These are phyloP conservation scores for Erythrocercus mccallii DNA, from an alignment of 2,113 vertebrate genomes.

Conservation along the genomic window DNA sequence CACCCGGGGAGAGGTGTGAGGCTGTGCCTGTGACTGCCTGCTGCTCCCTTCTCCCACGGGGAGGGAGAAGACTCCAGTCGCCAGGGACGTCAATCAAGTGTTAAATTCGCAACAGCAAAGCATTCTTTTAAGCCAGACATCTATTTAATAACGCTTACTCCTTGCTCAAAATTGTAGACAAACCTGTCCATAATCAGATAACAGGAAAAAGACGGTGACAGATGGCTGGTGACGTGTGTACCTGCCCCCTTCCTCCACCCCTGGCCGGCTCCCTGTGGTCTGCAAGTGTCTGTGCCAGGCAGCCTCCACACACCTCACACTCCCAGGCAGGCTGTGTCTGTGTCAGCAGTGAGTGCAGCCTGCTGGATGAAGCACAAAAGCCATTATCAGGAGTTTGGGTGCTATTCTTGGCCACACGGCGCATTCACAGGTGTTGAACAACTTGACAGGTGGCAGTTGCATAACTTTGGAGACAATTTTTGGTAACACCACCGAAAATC, in stretches of 20 bases:
- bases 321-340: neutral
- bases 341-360: neutral
- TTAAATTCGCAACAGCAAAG: neutral
- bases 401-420: neutral
- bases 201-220: neutral
- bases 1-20: neutral
- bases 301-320: neutral
- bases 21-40: neutral
- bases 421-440: neutral
- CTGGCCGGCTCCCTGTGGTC: neutral
- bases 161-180: slow-evolving; percentile 30
- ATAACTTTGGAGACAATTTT: neutral
- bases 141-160: slow-evolving; percentile 27
- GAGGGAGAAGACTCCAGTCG: neutral
- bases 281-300: neutral
- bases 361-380: neutral
- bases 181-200: slow-evolving; percentile 51
- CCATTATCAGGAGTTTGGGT: neutral
- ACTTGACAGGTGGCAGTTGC: neutral
- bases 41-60: neutral
- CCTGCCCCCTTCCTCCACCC: neutral
- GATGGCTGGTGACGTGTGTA: slow-evolving; percentile 12
- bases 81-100: slow-evolving; percentile 21
- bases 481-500: neutral
- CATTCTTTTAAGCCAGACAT: slow-evolving; percentile 6